phyloP scores from a whole-genome alignment of 2,113 vertebrate species.

The Malaclemys terrapin region DNA sequence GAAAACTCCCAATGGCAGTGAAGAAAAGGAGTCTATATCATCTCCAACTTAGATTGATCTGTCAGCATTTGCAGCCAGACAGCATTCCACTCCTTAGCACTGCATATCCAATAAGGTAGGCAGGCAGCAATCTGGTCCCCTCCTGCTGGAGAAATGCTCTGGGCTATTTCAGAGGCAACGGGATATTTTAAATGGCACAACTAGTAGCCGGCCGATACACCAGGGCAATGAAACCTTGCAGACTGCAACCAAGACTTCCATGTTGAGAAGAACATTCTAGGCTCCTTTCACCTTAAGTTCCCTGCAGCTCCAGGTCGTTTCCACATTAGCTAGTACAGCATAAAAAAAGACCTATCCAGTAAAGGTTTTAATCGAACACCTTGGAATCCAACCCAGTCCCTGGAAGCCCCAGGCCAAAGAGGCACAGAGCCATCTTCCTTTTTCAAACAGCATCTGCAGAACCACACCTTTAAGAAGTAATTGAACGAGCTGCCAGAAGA shows the following conservation, averaged over 20 bases:
- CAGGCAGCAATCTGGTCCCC: background rate
- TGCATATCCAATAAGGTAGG: background rate
- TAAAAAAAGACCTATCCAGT: background rate
- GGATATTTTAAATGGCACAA: background rate
- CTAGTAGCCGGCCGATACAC: background rate
- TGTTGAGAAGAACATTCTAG: background rate
- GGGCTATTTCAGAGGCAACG: background rate
- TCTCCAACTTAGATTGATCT: background rate
- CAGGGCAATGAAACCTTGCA: background rate
- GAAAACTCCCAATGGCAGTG: background rate
- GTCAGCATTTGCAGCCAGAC: background rate
- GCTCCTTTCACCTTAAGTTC: background rate
- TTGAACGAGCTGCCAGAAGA: background rate
- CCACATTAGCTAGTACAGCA: background rate
- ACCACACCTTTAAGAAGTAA: rapidly evolving
- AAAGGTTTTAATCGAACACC: background rate
- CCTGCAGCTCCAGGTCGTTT: background rate
- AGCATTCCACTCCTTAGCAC: background rate
- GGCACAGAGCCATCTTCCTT: background rate
- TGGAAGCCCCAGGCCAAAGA: background rate
- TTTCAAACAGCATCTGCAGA: background rate
- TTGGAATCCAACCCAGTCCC: background rate
- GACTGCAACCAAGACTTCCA: background rate
- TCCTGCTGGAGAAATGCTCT: background rate
- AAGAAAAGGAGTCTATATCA: background rate